Conservation (phyloP, 2,113 vertebrate species). For the Brachyistius frenatus region DNA sequence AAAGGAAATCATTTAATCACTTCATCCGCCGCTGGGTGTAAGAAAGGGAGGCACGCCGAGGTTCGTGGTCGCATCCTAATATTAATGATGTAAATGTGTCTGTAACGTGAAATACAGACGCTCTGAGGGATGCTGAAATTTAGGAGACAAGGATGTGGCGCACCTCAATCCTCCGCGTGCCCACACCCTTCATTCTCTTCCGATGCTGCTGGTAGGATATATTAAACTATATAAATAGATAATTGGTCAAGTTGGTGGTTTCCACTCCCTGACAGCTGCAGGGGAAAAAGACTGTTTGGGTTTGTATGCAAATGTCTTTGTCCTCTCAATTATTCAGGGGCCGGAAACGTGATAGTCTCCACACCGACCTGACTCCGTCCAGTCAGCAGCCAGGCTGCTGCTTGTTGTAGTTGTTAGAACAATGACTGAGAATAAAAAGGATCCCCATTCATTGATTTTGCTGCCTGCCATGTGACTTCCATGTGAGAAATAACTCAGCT, state of each 20-base stretch:
- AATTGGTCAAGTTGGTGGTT: neutral
- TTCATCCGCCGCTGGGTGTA: constrained; percentile 50
- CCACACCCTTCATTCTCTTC: constrained; percentile 37
- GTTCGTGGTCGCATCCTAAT: neutral
- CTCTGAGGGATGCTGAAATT: constrained; percentile 7
- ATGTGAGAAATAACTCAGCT: constrained; percentile 39
- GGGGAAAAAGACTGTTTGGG: constrained; percentile 76
- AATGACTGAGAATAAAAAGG: constrained; percentile 19
- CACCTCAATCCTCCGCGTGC: constrained; percentile 25
- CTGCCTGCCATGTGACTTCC: constrained; percentile 52
- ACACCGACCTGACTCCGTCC: constrained; percentile 26
- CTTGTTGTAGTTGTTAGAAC: neutral
- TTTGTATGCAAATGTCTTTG: constrained; percentile 79
- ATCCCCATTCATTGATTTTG: constrained; percentile 30
- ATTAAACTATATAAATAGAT: no score
- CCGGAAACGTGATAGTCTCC: constrained; percentile 56
- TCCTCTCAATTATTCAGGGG: constrained; percentile 76
- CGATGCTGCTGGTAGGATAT: neutral
- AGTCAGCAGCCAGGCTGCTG: constrained; percentile 3
- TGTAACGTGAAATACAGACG: no score
- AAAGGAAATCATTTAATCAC: constrained; percentile 66
- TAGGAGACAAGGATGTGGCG: constrained; percentile 28
- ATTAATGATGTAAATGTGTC: no score
- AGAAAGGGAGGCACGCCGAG: neutral
- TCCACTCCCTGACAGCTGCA: neutral